A percentile compares a stretch with the other conserved stretches of the same genome.
Evolutionary conservation across 2,888 invertebrate genomes (phyloP).

Genomic region (Helleia helle): DNA sequence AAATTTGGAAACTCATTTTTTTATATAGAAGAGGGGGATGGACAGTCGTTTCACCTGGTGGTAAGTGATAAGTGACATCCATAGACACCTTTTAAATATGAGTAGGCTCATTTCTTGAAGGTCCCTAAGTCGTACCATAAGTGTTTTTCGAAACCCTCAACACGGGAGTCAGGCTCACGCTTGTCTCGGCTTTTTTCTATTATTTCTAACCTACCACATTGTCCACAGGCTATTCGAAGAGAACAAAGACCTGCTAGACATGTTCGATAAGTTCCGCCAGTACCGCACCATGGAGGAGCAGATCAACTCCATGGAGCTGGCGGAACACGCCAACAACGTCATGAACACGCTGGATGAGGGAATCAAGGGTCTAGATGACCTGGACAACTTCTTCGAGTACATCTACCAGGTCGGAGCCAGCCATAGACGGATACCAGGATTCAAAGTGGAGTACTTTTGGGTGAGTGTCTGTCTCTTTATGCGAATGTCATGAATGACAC

Average conservation of each 20-base stretch:
- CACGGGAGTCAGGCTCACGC: neutral
- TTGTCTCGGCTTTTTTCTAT: no score
- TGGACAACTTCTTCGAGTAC: conserved; percentile 88
- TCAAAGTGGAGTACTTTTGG: conserved; percentile 91
- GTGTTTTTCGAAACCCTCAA: no score
- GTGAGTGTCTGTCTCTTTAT: no score
- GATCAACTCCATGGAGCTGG: conserved; percentile 85
- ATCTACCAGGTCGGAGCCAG: conserved; percentile 88
- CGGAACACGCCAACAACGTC: conserved; percentile 90
- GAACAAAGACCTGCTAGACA: conserved; percentile 82
- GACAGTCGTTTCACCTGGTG: no score
- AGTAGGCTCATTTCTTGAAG: no score
- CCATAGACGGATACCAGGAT: conserved; percentile 88
- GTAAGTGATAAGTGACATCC: no score
- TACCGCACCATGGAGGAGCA: conserved; percentile 87
- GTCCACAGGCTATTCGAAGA: conserved; percentile 87
- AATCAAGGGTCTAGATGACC: conserved; percentile 88
- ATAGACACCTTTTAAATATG: no score
- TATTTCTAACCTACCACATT: neutral
- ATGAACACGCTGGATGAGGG: conserved; percentile 93
- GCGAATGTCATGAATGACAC: no score
- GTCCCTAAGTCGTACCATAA: no score
- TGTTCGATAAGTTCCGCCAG: conserved; percentile 88
- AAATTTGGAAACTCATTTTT: no score
- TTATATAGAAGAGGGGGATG: no score